These are phyloP conservation scores for Arctia plantaginis DNA, from an alignment of 2,888 invertebrate genomes.

Conservation along the genomic window DNA sequence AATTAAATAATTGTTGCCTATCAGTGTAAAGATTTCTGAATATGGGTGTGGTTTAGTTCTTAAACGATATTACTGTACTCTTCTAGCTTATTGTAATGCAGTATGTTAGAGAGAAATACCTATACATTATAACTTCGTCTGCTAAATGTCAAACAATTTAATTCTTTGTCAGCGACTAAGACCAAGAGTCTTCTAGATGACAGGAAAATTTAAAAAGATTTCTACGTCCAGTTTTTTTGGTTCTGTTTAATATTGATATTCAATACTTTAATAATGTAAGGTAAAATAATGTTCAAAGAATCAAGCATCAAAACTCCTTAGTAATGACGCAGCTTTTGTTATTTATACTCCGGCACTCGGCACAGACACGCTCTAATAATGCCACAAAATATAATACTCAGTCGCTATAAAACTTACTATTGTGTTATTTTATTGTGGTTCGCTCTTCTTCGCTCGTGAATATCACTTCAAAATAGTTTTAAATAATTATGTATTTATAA, in stretches of 20 bases:
- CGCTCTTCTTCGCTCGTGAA: conserved; percentile 15
- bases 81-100: neutral
- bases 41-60: neutral
- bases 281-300: conserved; percentile 5
- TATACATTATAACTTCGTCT: neutral
- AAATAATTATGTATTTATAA: conserved; percentile 12
- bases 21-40: neutral
- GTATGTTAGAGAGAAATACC: neutral
- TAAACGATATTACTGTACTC: neutral
- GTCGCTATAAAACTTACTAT: conserved; percentile 14
- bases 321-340: conserved; percentile 28
- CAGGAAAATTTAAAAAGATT: no score
- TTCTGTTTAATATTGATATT: neutral
- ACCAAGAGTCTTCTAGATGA: neutral
- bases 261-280: neutral
- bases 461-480: conserved; percentile 8
- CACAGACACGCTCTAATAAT: conserved; percentile 21
- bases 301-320: conserved; percentile 20
- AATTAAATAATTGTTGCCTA: neutral
- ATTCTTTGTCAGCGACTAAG: neutral
- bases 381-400: conserved; percentile 23
- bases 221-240: neutral
- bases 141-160: neutral
- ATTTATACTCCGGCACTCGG: conserved; percentile 26
- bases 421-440: conserved; percentile 22